Evolutionary conservation across 2,113 vertebrate genomes (phyloP).

Genomic region (Archilochus colubris): DNA sequence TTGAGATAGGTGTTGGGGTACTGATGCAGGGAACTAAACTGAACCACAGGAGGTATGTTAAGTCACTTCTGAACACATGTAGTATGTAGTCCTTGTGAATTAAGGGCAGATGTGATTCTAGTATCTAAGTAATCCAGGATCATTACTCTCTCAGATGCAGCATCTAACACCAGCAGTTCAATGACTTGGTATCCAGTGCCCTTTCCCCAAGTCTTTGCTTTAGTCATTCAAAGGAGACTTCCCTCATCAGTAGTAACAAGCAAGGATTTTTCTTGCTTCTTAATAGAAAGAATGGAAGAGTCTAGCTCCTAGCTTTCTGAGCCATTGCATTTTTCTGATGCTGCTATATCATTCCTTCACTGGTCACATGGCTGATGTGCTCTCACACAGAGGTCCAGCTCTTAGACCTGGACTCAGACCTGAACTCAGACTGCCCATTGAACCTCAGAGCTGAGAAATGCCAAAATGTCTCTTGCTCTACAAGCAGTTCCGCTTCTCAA

Average conservation of each 20-base stretch:
- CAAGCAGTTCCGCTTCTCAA: neutral
- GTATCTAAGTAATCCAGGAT: neutral
- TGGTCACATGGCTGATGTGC: neutral
- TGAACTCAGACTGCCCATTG: neutral
- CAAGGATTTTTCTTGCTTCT: neutral
- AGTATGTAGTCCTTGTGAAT: neutral
- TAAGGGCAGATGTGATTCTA: neutral
- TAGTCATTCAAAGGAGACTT: neutral
- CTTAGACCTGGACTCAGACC: neutral
- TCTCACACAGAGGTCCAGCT: rapidly evolving
- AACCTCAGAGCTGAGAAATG: neutral
- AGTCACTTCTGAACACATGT: neutral
- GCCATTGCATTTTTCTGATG: neutral
- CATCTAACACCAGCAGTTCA: neutral
- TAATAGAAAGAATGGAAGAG: neutral
- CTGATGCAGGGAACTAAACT: neutral
- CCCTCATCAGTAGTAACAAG: neutral
- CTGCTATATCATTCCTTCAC: neutral
- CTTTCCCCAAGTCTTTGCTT: neutral
- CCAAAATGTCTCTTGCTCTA: neutral
- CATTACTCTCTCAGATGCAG: neutral
- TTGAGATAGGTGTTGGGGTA: neutral
- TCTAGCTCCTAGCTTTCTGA: neutral
- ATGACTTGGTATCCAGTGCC: neutral
- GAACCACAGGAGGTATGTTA: neutral